These are phyloP conservation scores for Beaufortia kweichowensis DNA, from an alignment of 2,113 vertebrate species.

Conservation along the genomic window DNA sequence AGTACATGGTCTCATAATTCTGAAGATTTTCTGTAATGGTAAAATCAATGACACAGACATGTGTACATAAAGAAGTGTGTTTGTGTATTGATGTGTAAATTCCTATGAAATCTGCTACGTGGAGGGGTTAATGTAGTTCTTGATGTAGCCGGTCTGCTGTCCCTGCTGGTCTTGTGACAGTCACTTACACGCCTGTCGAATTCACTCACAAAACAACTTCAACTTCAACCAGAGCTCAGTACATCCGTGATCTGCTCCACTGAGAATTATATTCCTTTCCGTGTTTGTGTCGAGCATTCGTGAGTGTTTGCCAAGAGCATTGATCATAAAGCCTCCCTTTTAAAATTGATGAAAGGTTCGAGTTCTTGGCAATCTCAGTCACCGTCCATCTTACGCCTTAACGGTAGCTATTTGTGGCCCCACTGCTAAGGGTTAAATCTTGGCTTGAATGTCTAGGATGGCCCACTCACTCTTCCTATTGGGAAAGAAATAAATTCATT, in stretches of 20 bases:
- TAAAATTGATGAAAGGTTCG: constrained; percentile 30
- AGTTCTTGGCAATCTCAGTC: constrained; percentile 16
- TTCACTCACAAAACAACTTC: constrained; percentile 54
- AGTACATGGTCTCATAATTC: background rate
- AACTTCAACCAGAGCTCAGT: constrained; percentile 45
- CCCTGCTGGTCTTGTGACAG: constrained; percentile 51
- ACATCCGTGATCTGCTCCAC: constrained; percentile 35
- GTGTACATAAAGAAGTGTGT: background rate
- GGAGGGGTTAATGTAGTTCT: constrained; percentile 49
- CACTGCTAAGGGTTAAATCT: constrained; percentile 48
- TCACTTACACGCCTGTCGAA: constrained; percentile 59
- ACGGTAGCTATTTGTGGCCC: background rate
- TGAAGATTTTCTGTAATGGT: background rate
- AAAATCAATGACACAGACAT: background rate
- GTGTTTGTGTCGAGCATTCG: constrained; percentile 38
- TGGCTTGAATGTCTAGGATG: constrained; percentile 30
- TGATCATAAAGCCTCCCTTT: constrained; percentile 28
- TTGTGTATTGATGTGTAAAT: background rate
- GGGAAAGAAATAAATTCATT: constrained; percentile 61
- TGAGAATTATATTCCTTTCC: constrained; percentile 38
- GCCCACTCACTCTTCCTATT: constrained; percentile 40
- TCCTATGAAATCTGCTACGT: constrained; percentile 25
- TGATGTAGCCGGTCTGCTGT: constrained; percentile 45
- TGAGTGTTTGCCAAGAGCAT: constrained; percentile 18
- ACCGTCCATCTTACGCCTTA: constrained; percentile 8